Percentiles rank a stretch among this genome's conserved stretches.
These are phyloP conservation scores for Arrhamphus sclerolepis DNA, from an alignment of 2,797 vertebrate genomes.

Conservation along the genomic window DNA sequence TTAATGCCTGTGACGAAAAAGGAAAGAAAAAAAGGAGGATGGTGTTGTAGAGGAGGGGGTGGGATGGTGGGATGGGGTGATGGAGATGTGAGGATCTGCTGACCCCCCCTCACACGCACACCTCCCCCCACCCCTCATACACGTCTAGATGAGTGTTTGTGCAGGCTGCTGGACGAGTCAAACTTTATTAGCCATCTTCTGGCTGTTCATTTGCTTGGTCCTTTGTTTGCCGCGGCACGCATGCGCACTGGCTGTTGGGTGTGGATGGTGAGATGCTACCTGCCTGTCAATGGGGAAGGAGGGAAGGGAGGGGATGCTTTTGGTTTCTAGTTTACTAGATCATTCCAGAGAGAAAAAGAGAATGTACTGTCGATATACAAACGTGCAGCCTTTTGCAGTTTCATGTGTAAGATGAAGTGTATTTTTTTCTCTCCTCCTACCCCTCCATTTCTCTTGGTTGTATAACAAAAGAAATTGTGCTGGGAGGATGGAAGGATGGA, in stretches of 20 bases:
- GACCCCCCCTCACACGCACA: too few relatives aligned
- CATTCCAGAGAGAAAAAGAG: accelerated
- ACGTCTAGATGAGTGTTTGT: background rate
- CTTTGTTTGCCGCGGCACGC: constrained; percentile 77
- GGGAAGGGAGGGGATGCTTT: constrained; percentile 20
- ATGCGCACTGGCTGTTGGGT: constrained; percentile 79
- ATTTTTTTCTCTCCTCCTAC: too few relatives aligned
- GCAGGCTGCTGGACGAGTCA: constrained; percentile 1
- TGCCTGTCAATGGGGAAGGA: constrained; percentile 68
- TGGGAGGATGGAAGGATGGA: too few relatives aligned
- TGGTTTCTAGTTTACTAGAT: background rate
- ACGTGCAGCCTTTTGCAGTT: background rate
- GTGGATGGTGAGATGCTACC: constrained; percentile 72
- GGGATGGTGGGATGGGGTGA: background rate
- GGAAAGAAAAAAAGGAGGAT: background rate
- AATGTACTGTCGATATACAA: background rate
- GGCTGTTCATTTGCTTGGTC: constrained; percentile 51
- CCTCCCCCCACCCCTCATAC: background rate
- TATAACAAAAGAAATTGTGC: too few relatives aligned
- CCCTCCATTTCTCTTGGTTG: too few relatives aligned
- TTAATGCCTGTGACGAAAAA: constrained; percentile 36
- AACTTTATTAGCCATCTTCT: constrained; percentile 50
- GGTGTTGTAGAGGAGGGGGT: background rate
- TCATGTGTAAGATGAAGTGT: background rate
- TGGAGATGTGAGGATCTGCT: constrained; percentile 6